Conservation (phyloP, 2,797 vertebrate genomes). For the Sphenopsis melanotis region DNA sequence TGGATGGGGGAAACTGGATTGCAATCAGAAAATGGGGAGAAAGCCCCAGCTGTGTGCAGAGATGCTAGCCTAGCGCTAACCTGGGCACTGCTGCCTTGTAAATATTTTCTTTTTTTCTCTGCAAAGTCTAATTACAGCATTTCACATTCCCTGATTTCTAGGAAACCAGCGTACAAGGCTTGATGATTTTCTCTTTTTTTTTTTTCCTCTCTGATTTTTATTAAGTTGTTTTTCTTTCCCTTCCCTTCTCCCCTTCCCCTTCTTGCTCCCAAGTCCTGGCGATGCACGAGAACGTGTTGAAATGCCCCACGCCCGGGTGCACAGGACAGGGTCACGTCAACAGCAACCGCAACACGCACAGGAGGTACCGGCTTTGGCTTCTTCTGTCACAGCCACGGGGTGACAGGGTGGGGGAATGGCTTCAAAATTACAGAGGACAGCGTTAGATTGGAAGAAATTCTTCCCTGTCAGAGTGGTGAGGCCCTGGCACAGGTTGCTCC, state of each 20-base stretch:
- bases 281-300: slow-evolving; percentile 97
- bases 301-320: slow-evolving; percentile 96
- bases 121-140: not conserved
- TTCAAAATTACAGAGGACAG: not conserved
- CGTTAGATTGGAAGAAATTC: not conserved
- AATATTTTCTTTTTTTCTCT: not conserved
- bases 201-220: not conserved
- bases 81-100: not conserved
- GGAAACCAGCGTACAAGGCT: not conserved
- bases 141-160: not conserved
- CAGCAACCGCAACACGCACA: slow-evolving; percentile 97
- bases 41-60: not conserved
- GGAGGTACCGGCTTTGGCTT: slow-evolving; percentile 80
- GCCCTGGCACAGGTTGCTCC: not conserved
- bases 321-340: slow-evolving; percentile 97
- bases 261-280: slow-evolving; percentile 82
- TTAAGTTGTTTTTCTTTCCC: slow-evolving; percentile 4
- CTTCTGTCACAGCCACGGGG: not conserved
- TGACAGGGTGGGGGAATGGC: not conserved
- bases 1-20: not conserved
- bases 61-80: slow-evolving; percentile 21
- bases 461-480: not conserved
- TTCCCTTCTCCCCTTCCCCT: slow-evolving; percentile 1
- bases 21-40: not conserved
- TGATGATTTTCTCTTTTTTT: not conserved